These are phyloP conservation scores for Blastobasis lacticolella DNA, from an alignment of 2,888 invertebrate genomes.

Conservation along the genomic window DNA sequence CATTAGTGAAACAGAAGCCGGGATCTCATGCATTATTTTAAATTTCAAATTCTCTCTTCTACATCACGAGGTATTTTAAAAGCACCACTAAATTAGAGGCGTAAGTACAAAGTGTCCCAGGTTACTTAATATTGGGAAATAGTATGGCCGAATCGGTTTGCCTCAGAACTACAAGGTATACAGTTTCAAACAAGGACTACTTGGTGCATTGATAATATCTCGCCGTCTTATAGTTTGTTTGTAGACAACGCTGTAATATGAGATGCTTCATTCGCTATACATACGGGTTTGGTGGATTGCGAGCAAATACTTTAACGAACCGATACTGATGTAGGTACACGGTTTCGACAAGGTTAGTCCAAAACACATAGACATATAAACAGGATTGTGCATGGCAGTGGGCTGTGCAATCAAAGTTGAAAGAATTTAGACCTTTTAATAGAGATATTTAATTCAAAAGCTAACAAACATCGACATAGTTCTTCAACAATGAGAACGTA, in stretches of 20 bases:
- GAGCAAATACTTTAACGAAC: background rate
- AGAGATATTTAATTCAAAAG: too few species aligned
- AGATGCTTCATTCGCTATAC: conserved; percentile 31
- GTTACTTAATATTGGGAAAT: background rate
- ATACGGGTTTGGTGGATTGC: conserved; percentile 12
- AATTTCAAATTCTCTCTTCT: too few species aligned
- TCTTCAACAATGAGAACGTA: too few species aligned
- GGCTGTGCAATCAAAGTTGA: too few species aligned
- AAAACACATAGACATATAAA: too few species aligned
- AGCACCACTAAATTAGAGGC: background rate
- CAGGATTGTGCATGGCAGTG: too few species aligned
- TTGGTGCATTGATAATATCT: conserved; percentile 33
- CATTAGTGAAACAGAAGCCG: too few species aligned
- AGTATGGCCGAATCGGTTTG: conserved; percentile 2
- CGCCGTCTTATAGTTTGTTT: conserved; percentile 35
- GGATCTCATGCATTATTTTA: too few species aligned
- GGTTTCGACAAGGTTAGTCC: too few species aligned
- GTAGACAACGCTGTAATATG: conserved; percentile 55
- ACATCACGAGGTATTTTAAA: background rate
- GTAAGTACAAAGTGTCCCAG: background rate
- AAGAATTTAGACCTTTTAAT: too few species aligned
- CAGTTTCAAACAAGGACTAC: conserved; percentile 43
- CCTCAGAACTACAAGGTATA: conserved; percentile 31
- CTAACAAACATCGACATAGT: too few species aligned
- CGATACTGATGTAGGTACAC: too few species aligned